phyloP scores from a whole-genome alignment of 2,113 vertebrate genomes.

The Lamprotornis superbus region DNA sequence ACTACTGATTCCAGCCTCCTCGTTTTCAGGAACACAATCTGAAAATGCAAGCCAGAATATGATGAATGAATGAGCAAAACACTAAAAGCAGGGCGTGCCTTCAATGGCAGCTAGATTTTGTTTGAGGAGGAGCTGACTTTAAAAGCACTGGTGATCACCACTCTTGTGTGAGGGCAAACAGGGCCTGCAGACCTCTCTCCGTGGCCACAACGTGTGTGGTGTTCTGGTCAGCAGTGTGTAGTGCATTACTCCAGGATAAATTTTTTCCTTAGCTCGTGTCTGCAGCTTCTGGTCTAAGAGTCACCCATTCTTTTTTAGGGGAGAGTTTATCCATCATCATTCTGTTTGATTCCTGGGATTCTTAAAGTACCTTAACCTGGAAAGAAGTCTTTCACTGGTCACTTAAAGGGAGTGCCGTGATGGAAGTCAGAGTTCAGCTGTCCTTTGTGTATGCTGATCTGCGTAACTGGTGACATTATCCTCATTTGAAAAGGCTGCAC shows the following conservation, averaged over 20 bases:
- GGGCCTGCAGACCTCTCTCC: neutral
- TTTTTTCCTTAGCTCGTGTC: neutral
- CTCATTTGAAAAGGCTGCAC: neutral
- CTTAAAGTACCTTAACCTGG: neutral
- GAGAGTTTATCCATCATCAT: neutral
- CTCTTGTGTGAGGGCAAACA: neutral
- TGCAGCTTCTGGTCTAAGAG: neutral
- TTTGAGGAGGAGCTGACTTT: neutral
- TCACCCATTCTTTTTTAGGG: neutral
- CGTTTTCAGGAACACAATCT: neutral
- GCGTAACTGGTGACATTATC: neutral
- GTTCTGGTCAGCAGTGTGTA: neutral
- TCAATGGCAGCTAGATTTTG: neutral
- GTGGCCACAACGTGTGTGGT: rapidly evolving
- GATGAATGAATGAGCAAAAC: neutral
- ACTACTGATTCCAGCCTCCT: neutral
- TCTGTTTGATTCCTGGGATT: neutral
- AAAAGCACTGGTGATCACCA: neutral
- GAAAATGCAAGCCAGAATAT: neutral
- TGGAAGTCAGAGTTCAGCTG: neutral
- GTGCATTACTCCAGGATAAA: neutral
- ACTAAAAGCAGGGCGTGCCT: neutral
- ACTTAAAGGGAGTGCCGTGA: neutral
- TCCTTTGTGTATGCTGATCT: rapidly evolving
- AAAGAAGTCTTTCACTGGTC: neutral